A percentile compares a stretch with the other conserved stretches of the same genome.
These are phyloP conservation scores for Aspidiotus rigidus DNA, from an alignment of 2,888 invertebrate species.

Conservation along the genomic window DNA sequence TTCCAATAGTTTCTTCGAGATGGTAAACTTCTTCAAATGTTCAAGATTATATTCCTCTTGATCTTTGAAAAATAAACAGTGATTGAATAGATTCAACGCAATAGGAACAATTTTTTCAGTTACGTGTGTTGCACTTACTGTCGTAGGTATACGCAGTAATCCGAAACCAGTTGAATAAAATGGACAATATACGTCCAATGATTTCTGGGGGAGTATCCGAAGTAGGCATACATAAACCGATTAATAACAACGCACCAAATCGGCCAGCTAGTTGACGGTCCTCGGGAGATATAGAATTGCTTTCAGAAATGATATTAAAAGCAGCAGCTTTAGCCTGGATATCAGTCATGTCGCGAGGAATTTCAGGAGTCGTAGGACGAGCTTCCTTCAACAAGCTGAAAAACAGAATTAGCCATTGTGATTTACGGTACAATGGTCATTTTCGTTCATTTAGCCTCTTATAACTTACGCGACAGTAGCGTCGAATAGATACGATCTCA, in stretches of 20 bases:
- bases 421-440: neutral
- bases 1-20: constrained; percentile 81
- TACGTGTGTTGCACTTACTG: constrained; percentile 49
- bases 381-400: constrained; percentile 80
- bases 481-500: constrained; percentile 83
- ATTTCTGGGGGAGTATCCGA: constrained; percentile 42
- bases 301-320: constrained; percentile 37
- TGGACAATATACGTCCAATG: constrained; percentile 76
- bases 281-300: constrained; percentile 46
- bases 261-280: constrained; percentile 82
- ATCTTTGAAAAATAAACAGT: constrained; percentile 35
- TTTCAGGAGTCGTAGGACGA: constrained; percentile 51
- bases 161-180: constrained; percentile 99
- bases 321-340: constrained; percentile 43
- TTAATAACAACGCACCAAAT: constrained; percentile 95
- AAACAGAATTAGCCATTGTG: neutral
- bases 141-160: constrained; percentile 94
- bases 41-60: constrained; percentile 70
- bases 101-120: neutral
- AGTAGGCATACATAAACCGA: constrained; percentile 79
- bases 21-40: constrained; percentile 82
- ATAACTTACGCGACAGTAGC: constrained; percentile 71
- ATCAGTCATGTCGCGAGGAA: constrained; percentile 43
- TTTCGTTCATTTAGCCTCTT: neutral
- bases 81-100: neutral